Evolutionary conservation across 2,113 vertebrate genomes (phyloP), one percentile per base, ranked within the genome.

Genomic region (Xiphophorus hellerii): DNA sequence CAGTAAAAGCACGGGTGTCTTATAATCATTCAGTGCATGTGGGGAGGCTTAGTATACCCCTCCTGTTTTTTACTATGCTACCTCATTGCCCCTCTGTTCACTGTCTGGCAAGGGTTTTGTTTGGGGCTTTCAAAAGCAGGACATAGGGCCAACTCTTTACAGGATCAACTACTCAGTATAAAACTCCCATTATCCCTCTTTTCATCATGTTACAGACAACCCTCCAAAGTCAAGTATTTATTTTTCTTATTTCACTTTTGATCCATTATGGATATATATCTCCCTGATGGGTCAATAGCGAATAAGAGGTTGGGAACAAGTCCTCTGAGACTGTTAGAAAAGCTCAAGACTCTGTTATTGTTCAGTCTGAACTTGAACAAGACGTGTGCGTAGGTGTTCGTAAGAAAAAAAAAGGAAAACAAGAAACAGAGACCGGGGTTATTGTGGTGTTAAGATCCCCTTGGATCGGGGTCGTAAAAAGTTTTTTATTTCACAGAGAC

Each of bases 321-420:
- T 83, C 91, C 84, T 90, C 73, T 58, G 88, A 87, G 90, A 84
- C 85, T 80, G 31, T 92, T 90, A 89, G 84, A 90, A 87, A 83
- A 74, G 71, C 80, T 89, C 78, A 84, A 86, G 85, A 90, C 90
- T 71, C 87, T 92, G 89, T 93, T 90, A 77, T 92, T 92, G 86
- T 92, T 91, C 83, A 81, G 91, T 91, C 89, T 92, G 88, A 90
- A 81, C 69, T 84, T 88, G 89, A 88, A 87, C 87, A 85, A 88
- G 88, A 89, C 73, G 17, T 83, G 77, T 81, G 85, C 48, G 78
- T 88, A 89, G 89, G 86, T 89, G 91, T 90, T 89, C 30, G 10
- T 81, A 73, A 81, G 83, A 35, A 66, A 64, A 44, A 48, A 85
- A 73, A 79, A 87, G 64, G 5, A 79, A 85, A 27, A 66, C 51